phyloP scores from a whole-genome alignment of 2,113 vertebrate species.

The Otolemur garnettii region DNA sequence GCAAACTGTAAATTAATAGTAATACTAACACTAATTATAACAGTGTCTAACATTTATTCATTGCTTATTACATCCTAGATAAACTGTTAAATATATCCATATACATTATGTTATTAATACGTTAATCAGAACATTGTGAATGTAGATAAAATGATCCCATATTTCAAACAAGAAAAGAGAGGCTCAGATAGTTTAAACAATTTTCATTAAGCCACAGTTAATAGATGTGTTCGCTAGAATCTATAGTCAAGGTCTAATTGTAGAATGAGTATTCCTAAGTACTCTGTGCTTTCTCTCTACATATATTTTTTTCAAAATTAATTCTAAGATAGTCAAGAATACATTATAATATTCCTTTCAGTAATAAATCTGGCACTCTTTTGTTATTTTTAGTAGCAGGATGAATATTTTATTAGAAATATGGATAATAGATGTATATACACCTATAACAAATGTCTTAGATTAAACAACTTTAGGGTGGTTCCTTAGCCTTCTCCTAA shows the following conservation, averaged over 20 bases:
- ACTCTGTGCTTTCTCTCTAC: not conserved
- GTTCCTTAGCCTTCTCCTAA: not conserved
- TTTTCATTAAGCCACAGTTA: not conserved
- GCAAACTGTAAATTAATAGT: too few species aligned
- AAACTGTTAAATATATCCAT: not conserved
- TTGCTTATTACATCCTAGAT: not conserved
- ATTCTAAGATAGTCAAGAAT: not conserved
- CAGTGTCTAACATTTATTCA: not conserved
- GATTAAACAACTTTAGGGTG: not conserved
- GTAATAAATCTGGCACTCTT: not conserved
- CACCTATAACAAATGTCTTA: not conserved
- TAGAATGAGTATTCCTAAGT: not conserved
- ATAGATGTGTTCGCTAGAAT: not conserved
- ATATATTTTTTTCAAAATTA: not conserved
- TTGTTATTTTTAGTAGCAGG: not conserved
- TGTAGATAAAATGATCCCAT: not conserved
- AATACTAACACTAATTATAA: not conserved
- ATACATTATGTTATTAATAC: not conserved
- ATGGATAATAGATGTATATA: fast-evolving
- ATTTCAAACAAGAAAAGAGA: not conserved
- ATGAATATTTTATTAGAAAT: not conserved
- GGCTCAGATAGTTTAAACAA: not conserved
- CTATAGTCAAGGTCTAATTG: not conserved
- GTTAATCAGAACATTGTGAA: not conserved
- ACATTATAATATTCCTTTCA: not conserved